A percentile compares a stretch with the other conserved stretches of the same genome.
These are phyloP conservation scores for Thyatira batis DNA, from an alignment of 2,888 invertebrate genomes.

Conservation along the genomic window DNA sequence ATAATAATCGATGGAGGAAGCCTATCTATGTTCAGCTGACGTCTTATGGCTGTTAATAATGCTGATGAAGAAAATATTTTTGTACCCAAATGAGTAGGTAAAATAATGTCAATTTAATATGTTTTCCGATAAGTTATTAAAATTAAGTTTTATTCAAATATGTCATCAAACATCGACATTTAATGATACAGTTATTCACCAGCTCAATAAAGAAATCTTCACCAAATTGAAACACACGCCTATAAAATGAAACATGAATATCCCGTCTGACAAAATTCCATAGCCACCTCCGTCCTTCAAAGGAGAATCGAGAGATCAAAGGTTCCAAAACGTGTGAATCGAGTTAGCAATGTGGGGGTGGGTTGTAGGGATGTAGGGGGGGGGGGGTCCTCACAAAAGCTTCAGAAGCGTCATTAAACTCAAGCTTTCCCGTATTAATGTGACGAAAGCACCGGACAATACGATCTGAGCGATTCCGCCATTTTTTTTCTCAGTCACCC, in stretches of 20 bases:
- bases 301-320: constrained; percentile 59
- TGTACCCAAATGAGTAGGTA: no score
- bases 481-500: constrained; percentile 34
- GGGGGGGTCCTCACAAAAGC: constrained; percentile 41
- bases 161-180: background rate
- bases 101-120: no score
- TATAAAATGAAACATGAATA: background rate
- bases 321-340: constrained; percentile 60
- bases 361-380: constrained; percentile 25
- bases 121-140: no score
- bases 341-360: constrained; percentile 37
- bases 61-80: background rate
- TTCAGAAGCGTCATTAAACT: constrained; percentile 58
- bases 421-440: constrained; percentile 48
- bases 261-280: constrained; percentile 31
- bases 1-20: no score
- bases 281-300: constrained; percentile 37
- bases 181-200: background rate
- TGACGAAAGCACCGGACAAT: constrained; percentile 44
- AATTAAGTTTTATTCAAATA: no score
- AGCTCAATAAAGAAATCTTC: background rate
- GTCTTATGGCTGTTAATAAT: no score
- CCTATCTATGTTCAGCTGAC: no score
- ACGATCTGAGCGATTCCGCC: constrained; percentile 29
- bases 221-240: background rate